Evolutionary conservation across 2,113 vertebrate species (phyloP).

Genomic region (Laticauda colubrina): DNA sequence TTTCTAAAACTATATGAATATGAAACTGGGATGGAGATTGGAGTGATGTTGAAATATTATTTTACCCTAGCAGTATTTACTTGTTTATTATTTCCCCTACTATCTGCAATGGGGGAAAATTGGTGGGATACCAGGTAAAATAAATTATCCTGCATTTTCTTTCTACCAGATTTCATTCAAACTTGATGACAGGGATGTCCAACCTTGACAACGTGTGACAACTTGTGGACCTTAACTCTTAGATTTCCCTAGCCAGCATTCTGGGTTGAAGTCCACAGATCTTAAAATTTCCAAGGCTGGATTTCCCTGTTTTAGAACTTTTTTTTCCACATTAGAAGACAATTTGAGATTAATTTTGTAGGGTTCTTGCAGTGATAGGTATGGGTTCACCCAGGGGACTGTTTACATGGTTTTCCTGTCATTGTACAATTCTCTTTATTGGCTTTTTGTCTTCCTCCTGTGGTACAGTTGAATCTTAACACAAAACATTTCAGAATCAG

Average conservation of each 20-base stretch:
- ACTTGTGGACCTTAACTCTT: neutral
- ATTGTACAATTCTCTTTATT: too few relatives aligned
- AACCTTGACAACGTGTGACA: neutral
- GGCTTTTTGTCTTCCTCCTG: too few relatives aligned
- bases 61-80: neutral
- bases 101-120: neutral
- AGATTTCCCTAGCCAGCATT: neutral
- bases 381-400: neutral
- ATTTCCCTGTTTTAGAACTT: neutral
- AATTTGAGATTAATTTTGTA: neutral
- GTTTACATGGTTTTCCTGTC: too few relatives aligned
- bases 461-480: too few relatives aligned
- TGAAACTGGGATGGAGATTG: too few relatives aligned
- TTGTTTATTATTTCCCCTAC: neutral
- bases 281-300: neutral
- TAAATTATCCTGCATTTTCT: neutral
- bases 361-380: neutral
- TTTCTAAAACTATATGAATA: neutral
- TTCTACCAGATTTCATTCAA: neutral
- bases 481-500: too few relatives aligned
- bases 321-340: neutral
- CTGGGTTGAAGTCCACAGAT: neutral
- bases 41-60: neutral
- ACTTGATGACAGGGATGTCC: neutral
- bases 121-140: neutral